Evolutionary conservation across 2,888 invertebrate species (phyloP), one percentile per base, ranked within the genome.

Genomic region (Dascillus cervinus): DNA sequence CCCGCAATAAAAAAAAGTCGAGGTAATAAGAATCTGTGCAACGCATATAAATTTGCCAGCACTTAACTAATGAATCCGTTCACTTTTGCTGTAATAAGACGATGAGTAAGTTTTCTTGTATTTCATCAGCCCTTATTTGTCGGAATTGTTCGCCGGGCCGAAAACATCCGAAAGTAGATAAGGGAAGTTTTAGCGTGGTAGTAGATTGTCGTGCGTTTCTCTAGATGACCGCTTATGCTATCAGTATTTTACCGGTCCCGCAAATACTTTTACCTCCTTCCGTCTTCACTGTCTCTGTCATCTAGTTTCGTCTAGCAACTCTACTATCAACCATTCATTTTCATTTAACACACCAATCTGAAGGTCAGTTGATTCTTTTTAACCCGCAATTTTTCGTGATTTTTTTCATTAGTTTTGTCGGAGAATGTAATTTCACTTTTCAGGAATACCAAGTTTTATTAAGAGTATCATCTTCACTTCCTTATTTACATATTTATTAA

Each of bases 51-150:
- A n/a, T n/a, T n/a, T n/a, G n/a, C n/a, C n/a, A n/a, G n/a, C 46
- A 46, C 46, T 46, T 46, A 46, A 44, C 46, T 46, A 44, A 46
- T 46, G 46, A 46, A 46, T 46, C 46, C 41, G 36, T 38, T 38
- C 40, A 27, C 32, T 26, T 35, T 34, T 29, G 29, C 32, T 15
- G 34, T 38, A 23, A 39, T 39, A 34, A 39, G 38, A n/a, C n/a
- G n/a, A 38, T 34, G 34, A 30, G 38, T 31, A 31, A 31, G 34
- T 39, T 34, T 38, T 22, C 34, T 34, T 32, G 34, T 32, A 34
- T 34, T 34, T 24, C 32, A 34, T 31, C 31, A 28, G 11, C 26
- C 25, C 26, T 26, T 15, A 22, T 32, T 25, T 32, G 22, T n/a
- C n/a, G n/a, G n/a, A n/a, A n/a, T n/a, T n/a, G n/a, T n/a, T n/a